A percentile compares a stretch with the other conserved stretches of the same genome.
Conservation (phyloP, 2,888 invertebrate genomes). For the Coleophora deauratella region DNA sequence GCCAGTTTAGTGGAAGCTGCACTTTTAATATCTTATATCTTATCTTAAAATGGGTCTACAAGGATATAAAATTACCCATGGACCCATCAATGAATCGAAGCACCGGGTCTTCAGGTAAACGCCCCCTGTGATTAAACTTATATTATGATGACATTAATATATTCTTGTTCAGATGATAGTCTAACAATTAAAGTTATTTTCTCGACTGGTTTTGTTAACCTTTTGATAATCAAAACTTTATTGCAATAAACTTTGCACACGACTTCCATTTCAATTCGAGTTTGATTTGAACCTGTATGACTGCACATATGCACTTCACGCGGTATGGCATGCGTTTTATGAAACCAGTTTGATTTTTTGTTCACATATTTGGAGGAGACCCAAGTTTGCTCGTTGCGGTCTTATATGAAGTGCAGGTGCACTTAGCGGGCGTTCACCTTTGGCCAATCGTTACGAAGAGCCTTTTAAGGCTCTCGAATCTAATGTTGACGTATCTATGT, state of each 20-base stretch:
- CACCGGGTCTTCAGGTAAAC: no score
- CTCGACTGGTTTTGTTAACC: neutral
- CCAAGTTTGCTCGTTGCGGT: conserved; percentile 18
- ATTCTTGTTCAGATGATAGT: no score
- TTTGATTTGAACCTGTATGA: neutral
- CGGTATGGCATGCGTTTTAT: conserved; percentile 21
- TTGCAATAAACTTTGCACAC: neutral
- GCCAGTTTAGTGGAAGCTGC: no score
- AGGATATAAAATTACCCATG: no score
- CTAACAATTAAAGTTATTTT: neutral
- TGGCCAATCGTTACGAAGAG: conserved; percentile 33
- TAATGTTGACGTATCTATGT: no score
- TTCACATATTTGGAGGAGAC: conserved; percentile 47
- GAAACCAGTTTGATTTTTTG: conserved; percentile 34
- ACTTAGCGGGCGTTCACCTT: conserved; percentile 52
- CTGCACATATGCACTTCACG: conserved; percentile 16
- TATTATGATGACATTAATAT: no score
- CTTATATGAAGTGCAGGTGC: conserved; percentile 43
- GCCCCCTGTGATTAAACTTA: no score
- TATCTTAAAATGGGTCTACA: no score
- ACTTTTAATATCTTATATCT: no score
- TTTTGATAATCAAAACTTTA: no score
- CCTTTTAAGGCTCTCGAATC: conserved; percentile 7
- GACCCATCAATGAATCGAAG: no score
- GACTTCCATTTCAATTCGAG: neutral